phyloP scores from a whole-genome alignment of 2,113 vertebrate genomes.

The Chaenocephalus aceratus region DNA sequence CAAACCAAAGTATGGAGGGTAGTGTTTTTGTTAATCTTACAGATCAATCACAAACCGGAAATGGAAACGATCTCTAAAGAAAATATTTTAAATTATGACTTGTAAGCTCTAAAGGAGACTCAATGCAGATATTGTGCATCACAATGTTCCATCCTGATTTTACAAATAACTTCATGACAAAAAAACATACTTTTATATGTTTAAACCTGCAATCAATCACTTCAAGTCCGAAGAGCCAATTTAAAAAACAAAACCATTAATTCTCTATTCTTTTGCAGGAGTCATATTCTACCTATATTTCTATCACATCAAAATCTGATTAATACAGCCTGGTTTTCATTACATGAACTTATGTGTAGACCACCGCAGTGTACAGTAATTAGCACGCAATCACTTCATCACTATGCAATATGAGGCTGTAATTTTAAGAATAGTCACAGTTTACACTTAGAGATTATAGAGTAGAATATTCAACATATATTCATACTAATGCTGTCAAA shows the following conservation, averaged over 20 bases:
- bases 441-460: slow-evolving; percentile 1
- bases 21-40: neutral
- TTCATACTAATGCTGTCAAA: neutral
- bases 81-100: neutral
- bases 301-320: slow-evolving; percentile 7
- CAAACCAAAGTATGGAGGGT: too few relatives aligned
- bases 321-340: slow-evolving; percentile 4
- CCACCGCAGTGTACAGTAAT: slow-evolving; percentile 31
- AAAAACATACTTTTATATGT: neutral
- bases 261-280: neutral
- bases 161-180: neutral
- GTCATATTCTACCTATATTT: neutral
- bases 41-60: neutral
- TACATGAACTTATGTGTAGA: slow-evolving; percentile 4
- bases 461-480: slow-evolving; percentile 4
- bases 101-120: neutral
- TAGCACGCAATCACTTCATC: slow-evolving; percentile 45
- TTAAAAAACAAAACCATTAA: neutral
- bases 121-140: neutral
- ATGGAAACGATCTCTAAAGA: too few relatives aligned
- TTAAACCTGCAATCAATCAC: neutral
- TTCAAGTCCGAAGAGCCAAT: too few relatives aligned
- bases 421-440: slow-evolving; percentile 14
- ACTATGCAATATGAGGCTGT: slow-evolving; percentile 31
- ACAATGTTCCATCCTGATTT: neutral